Conservation (phyloP, 2,797 vertebrate species). For the Sardinella longiceps region DNA sequence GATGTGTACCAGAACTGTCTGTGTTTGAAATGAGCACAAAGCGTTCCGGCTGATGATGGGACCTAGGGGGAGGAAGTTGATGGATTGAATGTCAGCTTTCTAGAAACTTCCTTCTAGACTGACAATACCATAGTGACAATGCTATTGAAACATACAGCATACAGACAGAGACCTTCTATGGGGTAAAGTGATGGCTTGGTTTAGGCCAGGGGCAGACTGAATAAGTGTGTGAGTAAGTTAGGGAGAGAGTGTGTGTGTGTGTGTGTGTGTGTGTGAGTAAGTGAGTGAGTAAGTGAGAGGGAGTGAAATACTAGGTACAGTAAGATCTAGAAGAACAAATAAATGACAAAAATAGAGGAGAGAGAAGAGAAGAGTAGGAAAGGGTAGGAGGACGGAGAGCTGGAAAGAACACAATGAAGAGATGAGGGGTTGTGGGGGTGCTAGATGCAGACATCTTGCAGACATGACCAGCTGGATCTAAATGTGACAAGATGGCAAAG, state of each 20-base stretch:
- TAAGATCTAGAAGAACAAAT: background rate
- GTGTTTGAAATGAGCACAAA: background rate
- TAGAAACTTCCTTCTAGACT: background rate
- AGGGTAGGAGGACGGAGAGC: background rate
- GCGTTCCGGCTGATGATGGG: background rate
- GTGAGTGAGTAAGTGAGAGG: background rate
- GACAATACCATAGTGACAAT: background rate
- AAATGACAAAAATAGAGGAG: background rate
- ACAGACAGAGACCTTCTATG: background rate
- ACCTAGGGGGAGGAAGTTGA: background rate
- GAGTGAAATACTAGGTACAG: background rate
- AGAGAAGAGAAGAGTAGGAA: background rate
- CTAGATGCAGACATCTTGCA: no score
- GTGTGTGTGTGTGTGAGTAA: no score
- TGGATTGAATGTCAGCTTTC: background rate
- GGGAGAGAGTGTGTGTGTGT: no score
- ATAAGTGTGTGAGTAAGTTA: no score
- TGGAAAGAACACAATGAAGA: background rate
- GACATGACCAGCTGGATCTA: background rate
- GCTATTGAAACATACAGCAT: background rate
- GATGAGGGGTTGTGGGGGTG: background rate
- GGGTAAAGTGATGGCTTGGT: no score
- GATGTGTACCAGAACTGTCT: background rate
- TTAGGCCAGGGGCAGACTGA: no score
- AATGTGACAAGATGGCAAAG: background rate